Base-by-base conservation (phyloP, 2,113 vertebrate species). In the Holacanthus passer region DNA sequence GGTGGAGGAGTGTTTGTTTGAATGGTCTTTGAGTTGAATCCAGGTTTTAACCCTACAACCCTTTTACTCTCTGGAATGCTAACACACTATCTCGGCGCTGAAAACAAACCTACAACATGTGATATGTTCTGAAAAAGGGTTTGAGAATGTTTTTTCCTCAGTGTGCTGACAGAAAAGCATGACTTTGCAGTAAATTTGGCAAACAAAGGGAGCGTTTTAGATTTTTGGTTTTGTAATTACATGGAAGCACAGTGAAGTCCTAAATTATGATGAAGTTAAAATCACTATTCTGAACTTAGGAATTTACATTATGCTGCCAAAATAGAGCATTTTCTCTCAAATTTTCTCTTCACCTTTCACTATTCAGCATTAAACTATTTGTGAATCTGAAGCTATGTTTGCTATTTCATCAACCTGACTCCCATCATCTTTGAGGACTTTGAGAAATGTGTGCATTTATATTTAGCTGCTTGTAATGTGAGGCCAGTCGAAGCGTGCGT, bases 31-130 rank as follows among this genome's bases (percentile, higher is more conserved):
- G 79, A 88, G 77, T 67, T 87, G 56, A 85, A 83, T 81, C 65
- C 78, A 82, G 63, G 73, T 83, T 94, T 92, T 91, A 93, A 92
- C 90, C 90, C 90, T 89, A 94, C 91, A 91, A 87, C 82, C 55
- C 32, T 79, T 86, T 73, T n/a, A 58, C 24, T 77, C 53, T 22
- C 77, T 79, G 82, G 81, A 88, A 89, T 73, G 72, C 32, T 50
- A 77, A 68, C 52, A 52, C 8, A 66, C 1, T 2, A 37, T 83
- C 13, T 79, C 32, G 5, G n/a, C 11, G 3, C 22, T 68, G 17
- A 82, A 79, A 86, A 53, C 39, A 80, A 47, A 43, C 60, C 22
- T 24, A 10, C 3, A 41, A 41, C 22, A 45, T 20, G 29, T 56
- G 5, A 19, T 16, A 6, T 14, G 7, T 67, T 70, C 35, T 64